Conservation (phyloP, 2,888 invertebrate species). For the Mylabris sibirica region DNA sequence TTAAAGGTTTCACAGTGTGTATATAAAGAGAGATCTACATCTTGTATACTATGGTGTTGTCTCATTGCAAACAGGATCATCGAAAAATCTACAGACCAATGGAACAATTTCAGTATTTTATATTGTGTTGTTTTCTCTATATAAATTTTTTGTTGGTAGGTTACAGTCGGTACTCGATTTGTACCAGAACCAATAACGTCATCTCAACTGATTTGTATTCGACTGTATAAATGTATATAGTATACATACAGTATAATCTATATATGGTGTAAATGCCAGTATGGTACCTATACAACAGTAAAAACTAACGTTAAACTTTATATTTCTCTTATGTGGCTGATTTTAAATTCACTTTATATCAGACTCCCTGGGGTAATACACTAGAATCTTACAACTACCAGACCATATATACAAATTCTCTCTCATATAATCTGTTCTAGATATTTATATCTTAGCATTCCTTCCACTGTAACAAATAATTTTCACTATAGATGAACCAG, state of each 20-base stretch:
- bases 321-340: conserved; percentile 6
- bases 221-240: conserved; percentile 17
- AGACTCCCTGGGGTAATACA: conserved; percentile 4
- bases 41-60: not conserved
- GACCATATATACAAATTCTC: not conserved
- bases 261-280: conserved; percentile 24
- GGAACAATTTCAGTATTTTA: not conserved
- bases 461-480: not conserved
- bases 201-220: conserved; percentile 31
- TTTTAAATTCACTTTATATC: conserved; percentile 2
- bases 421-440: not conserved
- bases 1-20: conserved; percentile 35
- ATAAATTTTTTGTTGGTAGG: no score
- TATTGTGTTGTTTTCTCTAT: not conserved
- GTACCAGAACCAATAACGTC: conserved; percentile 26
- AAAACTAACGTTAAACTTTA: conserved; percentile 25
- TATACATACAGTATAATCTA: conserved; percentile 17
- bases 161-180: not conserved
- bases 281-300: conserved; percentile 22
- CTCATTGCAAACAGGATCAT: not conserved
- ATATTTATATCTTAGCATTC: not conserved
- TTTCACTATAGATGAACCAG: not conserved
- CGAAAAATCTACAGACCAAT: not conserved
- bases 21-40: not conserved
- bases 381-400: not conserved